Evolutionary conservation across 1,140 invertebrate species (phyloP).

Genomic region (Geopemphigus sp.): DNA sequence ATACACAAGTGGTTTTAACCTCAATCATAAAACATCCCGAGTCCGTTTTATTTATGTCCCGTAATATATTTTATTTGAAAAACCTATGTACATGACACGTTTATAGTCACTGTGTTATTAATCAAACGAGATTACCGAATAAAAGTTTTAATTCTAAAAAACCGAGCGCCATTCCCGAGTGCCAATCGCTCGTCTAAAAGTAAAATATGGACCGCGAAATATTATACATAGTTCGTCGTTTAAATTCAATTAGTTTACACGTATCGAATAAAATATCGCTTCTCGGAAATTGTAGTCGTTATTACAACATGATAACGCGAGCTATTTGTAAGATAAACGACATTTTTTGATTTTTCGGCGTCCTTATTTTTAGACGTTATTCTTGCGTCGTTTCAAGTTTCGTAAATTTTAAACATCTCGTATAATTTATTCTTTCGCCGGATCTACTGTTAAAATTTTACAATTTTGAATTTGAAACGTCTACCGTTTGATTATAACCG

Average conservation of each 20-base stretch:
- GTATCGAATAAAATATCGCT: not conserved
- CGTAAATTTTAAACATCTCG: too few species aligned
- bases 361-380: too few species aligned
- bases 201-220: not conserved
- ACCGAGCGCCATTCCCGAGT: not conserved
- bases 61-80: not conserved
- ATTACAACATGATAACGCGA: not conserved
- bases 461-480: too few species aligned
- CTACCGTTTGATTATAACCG: too few species aligned
- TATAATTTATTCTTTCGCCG: too few species aligned
- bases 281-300: not conserved
- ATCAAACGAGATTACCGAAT: not conserved
- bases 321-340: too few species aligned
- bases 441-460: too few species aligned
- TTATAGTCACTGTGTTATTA: not conserved
- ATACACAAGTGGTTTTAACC: conserved; percentile 24
- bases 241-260: not conserved
- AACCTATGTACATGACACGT: not conserved
- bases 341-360: too few species aligned
- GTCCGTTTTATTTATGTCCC: conserved; percentile 12
- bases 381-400: too few species aligned
- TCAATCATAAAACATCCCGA: not conserved
- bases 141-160: not conserved
- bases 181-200: not conserved
- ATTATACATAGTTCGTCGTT: not conserved